Evolutionary conservation across 2,797 vertebrate genomes (phyloP), one percentile per base, ranked within the genome.

Genomic region (Spinus olivaceus): DNA sequence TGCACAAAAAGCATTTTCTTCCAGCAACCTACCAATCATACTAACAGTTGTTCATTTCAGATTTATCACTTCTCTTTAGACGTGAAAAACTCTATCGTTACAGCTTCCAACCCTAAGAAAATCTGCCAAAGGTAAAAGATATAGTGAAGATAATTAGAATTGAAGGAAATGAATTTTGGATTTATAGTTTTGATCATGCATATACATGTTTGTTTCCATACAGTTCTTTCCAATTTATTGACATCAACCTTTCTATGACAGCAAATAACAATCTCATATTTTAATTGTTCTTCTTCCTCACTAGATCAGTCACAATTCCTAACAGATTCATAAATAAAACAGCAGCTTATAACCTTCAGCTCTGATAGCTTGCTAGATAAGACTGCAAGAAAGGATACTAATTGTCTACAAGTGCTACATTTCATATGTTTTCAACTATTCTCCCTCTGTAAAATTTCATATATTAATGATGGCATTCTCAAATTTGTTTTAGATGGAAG

Each of bases 11-110:
- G 14, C 9, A 14, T 92, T 93, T 94, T 94, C 92, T 95, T 95
- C 96, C 96, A 97, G 95, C 90, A 97, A 74, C 80, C 91, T 92
- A 95, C 97, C 96, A 95, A 95, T 96, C 96, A 97, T 91, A 61
- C 84, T 96, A 96, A 96, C 92, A 96, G 94, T 96, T 96, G 93
- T 91, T 97, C 96, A 96, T 97, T 96, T 96, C 95, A 96, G 90
- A 97, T 96, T 97, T 97, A 97, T 97, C 95, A 96, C 86, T 90
- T 74, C 64, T 96, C 77, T 94, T 94, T 70, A 96, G 87, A 96
- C 96, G 82, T 88, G 78, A 97, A 96, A 96, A 96, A 78, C 70
- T 81, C 83, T 51, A n/a, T 92, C 7, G 0, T 85, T 88, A 47
- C 39, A 66, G 82, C 28, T 95, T 96, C 96, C 96, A 97, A 92